Evolutionary conservation across 2,888 invertebrate species (phyloP).

Genomic region (Crepidodera aurea): DNA sequence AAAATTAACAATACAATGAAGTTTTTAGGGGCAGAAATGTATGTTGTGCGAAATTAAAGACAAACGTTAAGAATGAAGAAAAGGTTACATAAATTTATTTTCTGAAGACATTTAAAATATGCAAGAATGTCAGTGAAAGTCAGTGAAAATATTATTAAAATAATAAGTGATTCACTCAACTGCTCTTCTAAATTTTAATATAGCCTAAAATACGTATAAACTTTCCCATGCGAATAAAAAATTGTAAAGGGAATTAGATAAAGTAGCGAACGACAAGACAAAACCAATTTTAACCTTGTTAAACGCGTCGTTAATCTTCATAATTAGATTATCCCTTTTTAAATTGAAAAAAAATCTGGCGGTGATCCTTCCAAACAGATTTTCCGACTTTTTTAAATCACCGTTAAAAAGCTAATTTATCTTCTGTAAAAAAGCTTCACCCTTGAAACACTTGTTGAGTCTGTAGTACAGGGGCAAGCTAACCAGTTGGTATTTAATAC

Average conservation of each 20-base stretch:
- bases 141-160: no score
- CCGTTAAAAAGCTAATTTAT: conserved; percentile 48
- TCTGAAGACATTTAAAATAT: conserved; percentile 4
- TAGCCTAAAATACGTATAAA: no score
- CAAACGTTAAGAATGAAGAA: no score
- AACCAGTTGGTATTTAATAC: no score
- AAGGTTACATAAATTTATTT: conserved; percentile 3
- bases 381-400: conserved; percentile 45
- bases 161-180: no score
- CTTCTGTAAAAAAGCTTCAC: conserved; percentile 45
- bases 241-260: conserved; percentile 22
- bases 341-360: conserved; percentile 39
- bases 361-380: conserved; percentile 44
- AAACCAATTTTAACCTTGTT: conserved; percentile 31
- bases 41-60: conserved; percentile 21
- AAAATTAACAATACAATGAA: conserved; percentile 14
- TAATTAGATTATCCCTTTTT: conserved; percentile 38
- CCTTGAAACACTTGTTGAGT: conserved; percentile 51
- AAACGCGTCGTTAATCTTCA: conserved; percentile 32
- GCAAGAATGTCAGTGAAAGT: no score
- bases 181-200: no score
- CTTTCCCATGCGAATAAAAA: conserved; percentile 8
- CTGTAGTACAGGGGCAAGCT: conserved; percentile 30
- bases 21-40: conserved; percentile 26
- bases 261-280: conserved; percentile 25